Evolutionary conservation across 1,140 invertebrate genomes (phyloP), one percentile per base, ranked within the genome.

Genomic region (Bilobella aurantiaca): DNA sequence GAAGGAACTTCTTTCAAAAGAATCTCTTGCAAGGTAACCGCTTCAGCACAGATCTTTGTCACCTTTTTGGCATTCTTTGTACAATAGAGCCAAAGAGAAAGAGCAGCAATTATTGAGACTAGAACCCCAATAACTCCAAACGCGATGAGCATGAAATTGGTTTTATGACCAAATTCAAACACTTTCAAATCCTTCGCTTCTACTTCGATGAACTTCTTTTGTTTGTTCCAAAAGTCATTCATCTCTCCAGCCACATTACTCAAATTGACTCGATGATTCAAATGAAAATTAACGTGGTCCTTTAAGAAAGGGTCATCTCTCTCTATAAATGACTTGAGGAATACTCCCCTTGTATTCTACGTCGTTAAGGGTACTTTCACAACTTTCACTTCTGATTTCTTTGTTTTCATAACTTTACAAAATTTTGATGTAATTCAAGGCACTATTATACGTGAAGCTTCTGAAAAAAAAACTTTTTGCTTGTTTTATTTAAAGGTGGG

Each of bases 341-440:
- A 58, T 23, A 5, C 21, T 25, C 23, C 57, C 57, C 30, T 58
- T 25, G 53, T 59, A 67, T 5, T 63, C 28, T 5, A 64, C 49
- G 1, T 53, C 56, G 42, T 67, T 67, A 29, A 67, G 21, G 16
- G 53, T 53, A n/a, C n/a, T n/a, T n/a, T n/a, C n/a, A n/a, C n/a
- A n/a, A n/a, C n/a, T n/a, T n/a, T n/a, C n/a, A n/a, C n/a, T n/a
- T n/a, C n/a, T n/a, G n/a, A n/a, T n/a, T n/a, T n/a, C n/a, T n/a
- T n/a, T n/a, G n/a, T n/a, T n/a, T n/a, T n/a, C n/a, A n/a, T n/a
- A n/a, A n/a, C n/a, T n/a, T n/a, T n/a, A n/a, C n/a, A n/a, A n/a
- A n/a, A n/a, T n/a, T n/a, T n/a, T n/a, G n/a, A n/a, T n/a, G n/a
- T n/a, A n/a, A n/a, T n/a, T n/a, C n/a, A n/a, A n/a, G n/a, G n/a